phyloP scores from a whole-genome alignment of 2,888 invertebrate species.

The Atherix ibis region DNA sequence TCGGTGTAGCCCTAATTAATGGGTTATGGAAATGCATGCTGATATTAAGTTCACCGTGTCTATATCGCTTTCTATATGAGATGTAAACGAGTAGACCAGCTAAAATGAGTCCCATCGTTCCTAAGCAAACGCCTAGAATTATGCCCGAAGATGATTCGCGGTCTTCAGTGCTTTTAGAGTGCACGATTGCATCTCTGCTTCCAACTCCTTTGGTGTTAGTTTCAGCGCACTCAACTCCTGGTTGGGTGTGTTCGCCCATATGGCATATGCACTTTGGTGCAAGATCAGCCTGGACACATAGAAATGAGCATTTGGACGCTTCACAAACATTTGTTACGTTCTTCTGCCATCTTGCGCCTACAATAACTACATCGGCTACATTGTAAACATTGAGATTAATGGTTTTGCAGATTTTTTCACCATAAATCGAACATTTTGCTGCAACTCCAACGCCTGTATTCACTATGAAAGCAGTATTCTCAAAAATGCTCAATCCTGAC shows the following conservation, averaged over 20 bases:
- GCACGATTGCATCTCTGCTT: conserved; percentile 10
- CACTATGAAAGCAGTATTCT: conserved; percentile 61
- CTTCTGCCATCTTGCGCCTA: conserved; percentile 41
- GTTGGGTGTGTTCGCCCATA: conserved; percentile 30
- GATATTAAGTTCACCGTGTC: conserved; percentile 32
- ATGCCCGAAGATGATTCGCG: too few relatives aligned
- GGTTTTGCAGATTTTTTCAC: conserved; percentile 33
- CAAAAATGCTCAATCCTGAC: conserved; percentile 51
- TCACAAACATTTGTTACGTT: conserved; percentile 35
- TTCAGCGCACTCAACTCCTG: conserved; percentile 26
- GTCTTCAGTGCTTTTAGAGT: conserved; percentile 12
- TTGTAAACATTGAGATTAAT: conserved; percentile 34
- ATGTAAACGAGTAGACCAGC: conserved; percentile 19
- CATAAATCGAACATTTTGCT: conserved; percentile 43
- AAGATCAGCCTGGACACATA: conserved; percentile 42
- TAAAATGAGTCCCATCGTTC: too few relatives aligned
- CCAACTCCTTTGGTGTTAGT: conserved; percentile 1
- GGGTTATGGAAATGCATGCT: conserved; percentile 34
- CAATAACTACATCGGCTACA: conserved; percentile 36
- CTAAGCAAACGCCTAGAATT: too few relatives aligned
- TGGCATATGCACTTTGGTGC: conserved; percentile 40
- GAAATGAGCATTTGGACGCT: conserved; percentile 38
- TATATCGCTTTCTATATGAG: conserved; percentile 32
- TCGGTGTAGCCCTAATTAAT: conserved; percentile 14
- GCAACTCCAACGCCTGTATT: conserved; percentile 39